Percentiles rank a stretch among this genome's conserved stretches.
Evolutionary conservation across 2,113 vertebrate species (phyloP).

Genomic region (Limanda limanda): DNA sequence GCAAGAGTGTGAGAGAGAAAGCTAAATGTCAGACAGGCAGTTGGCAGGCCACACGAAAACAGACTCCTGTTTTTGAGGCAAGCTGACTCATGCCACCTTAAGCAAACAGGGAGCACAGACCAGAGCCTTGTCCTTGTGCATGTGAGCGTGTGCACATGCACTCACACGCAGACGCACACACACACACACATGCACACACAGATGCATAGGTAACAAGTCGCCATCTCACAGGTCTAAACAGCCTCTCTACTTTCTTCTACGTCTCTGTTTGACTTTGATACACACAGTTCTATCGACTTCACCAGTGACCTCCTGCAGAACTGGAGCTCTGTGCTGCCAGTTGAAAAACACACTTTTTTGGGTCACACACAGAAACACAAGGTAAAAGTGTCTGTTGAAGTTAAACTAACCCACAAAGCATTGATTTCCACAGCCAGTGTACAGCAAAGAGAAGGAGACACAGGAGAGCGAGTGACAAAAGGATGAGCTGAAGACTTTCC

Average conservation of each 20-base stretch:
- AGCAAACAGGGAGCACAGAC: constrained; percentile 82
- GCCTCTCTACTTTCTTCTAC: constrained; percentile 61
- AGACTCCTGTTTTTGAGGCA: constrained; percentile 76
- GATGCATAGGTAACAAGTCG: constrained; percentile 65
- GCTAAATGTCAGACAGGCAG: constrained; percentile 73
- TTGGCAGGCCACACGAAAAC: constrained; percentile 76
- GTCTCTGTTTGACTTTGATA: constrained; percentile 54
- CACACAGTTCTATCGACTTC: constrained; percentile 63
- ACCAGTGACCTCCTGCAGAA: constrained; percentile 62
- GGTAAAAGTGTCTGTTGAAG: constrained; percentile 34
- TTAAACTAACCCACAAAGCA: constrained; percentile 60
- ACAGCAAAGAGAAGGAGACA: constrained; percentile 25
- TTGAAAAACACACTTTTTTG: constrained; percentile 48
- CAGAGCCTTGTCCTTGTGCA: constrained; percentile 75
- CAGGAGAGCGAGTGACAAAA: constrained; percentile 33
- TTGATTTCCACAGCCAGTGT: constrained; percentile 62
- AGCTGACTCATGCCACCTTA: constrained; percentile 80
- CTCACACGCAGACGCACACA: constrained; percentile 44
- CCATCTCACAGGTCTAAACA: constrained; percentile 75
- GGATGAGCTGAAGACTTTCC: constrained; percentile 27
- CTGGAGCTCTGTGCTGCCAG: constrained; percentile 27
- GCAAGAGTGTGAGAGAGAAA: constrained; percentile 32
- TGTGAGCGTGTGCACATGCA: constrained; percentile 18
- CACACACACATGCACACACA: constrained; percentile 37
- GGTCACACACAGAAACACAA: constrained; percentile 35